Evolutionary conservation across 1,140 invertebrate species (phyloP).

Genomic region (Danaus melanippus): DNA sequence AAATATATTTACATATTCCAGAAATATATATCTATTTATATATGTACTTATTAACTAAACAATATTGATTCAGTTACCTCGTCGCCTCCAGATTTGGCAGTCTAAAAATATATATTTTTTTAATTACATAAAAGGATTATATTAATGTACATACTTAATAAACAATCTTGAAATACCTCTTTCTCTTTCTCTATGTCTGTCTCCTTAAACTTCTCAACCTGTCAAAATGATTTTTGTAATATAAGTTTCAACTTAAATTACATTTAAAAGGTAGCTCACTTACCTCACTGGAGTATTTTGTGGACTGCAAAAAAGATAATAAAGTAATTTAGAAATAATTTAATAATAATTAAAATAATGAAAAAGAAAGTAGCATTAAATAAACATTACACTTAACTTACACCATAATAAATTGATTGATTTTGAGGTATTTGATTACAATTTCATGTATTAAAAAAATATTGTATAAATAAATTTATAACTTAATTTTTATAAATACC

Average conservation of each 20-base stretch:
- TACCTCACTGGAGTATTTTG: slow-evolving; percentile 11
- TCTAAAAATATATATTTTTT: slow-evolving; percentile 31
- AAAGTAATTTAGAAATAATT: background rate
- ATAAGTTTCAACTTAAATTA: too few relatives aligned
- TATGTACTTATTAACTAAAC: background rate
- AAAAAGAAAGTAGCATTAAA: background rate
- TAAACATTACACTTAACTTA: too few relatives aligned
- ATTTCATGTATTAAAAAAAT: too few relatives aligned
- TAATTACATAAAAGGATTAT: background rate
- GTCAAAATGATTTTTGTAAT: too few relatives aligned
- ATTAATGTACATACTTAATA: background rate
- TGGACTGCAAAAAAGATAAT: slow-evolving; percentile 8
- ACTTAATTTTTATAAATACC: slow-evolving; percentile 9
- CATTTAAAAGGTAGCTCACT: background rate
- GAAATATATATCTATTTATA: background rate
- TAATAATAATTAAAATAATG: background rate
- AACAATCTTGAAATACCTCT: too few relatives aligned
- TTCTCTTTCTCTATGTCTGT: too few relatives aligned
- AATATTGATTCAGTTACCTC: slow-evolving; percentile 28
- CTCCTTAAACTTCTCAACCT: too few relatives aligned
- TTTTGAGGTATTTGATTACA: too few relatives aligned
- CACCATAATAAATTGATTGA: too few relatives aligned
- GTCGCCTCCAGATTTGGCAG: slow-evolving; percentile 45
- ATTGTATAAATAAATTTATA: too few relatives aligned
- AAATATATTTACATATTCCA: slow-evolving; percentile 9